Evolutionary conservation across 2,797 vertebrate species (phyloP).

Genomic region (Gadopsis bispinosus): DNA sequence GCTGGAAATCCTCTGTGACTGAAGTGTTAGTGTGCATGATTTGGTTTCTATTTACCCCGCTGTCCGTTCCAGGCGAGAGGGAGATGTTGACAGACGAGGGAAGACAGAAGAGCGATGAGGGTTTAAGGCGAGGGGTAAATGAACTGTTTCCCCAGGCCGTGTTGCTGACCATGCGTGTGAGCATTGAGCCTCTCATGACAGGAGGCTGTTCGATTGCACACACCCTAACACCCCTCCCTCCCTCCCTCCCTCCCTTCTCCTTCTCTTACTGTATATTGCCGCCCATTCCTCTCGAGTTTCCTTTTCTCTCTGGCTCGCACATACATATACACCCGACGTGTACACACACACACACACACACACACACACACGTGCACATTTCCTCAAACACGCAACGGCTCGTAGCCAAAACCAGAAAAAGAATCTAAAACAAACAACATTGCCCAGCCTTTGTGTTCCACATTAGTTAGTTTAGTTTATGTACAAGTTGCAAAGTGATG

Average conservation of each 20-base stretch:
- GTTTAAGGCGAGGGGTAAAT: constrained; percentile 87
- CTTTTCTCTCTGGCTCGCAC: constrained; percentile 33
- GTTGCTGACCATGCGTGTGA: constrained; percentile 88
- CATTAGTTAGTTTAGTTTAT: constrained; percentile 49
- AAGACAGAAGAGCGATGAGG: constrained; percentile 85
- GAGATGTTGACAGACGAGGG: constrained; percentile 86
- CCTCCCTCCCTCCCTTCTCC: constrained; percentile 23
- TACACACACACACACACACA: not conserved
- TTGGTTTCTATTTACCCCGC: constrained; percentile 81
- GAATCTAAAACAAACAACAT: constrained; percentile 46
- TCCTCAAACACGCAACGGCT: constrained; percentile 48
- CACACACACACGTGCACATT: constrained; percentile 24
- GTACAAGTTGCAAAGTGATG: constrained; percentile 45
- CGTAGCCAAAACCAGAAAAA: constrained; percentile 50
- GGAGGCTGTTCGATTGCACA: constrained; percentile 80
- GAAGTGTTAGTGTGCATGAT: constrained; percentile 81
- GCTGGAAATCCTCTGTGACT: constrained; percentile 72
- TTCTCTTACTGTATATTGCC: constrained; percentile 61
- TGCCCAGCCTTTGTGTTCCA: constrained; percentile 21
- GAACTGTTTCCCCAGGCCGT: constrained; percentile 87
- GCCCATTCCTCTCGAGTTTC: constrained; percentile 54
- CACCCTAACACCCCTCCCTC: constrained; percentile 53
- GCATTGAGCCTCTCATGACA: constrained; percentile 85
- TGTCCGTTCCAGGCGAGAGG: constrained; percentile 81
- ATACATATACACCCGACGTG: not conserved